Conservation (phyloP, 1,140 invertebrate species). For the Rhyzopertha dominica region DNA sequence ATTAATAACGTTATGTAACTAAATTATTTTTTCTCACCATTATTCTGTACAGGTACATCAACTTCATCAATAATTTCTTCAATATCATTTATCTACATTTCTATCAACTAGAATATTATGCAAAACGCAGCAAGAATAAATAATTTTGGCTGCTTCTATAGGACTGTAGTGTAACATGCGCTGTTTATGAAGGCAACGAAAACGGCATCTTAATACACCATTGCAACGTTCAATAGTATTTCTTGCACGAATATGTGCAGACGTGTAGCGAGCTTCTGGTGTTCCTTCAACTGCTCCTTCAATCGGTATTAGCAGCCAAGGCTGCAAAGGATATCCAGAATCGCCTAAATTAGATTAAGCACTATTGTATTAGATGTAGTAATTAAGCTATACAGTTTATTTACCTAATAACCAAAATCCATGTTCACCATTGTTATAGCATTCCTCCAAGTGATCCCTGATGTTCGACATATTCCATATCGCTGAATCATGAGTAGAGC, state of each 20-base stretch:
- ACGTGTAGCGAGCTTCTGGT: constrained; percentile 29
- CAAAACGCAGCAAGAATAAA: constrained; percentile 23
- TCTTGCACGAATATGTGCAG: constrained; percentile 26
- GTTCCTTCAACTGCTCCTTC: constrained; percentile 17
- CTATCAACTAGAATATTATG: too few relatives aligned
- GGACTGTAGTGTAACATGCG: constrained; percentile 15
- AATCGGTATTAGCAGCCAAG: constrained; percentile 39
- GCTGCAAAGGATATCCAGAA: constrained; percentile 39
- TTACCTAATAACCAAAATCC: constrained; percentile 25
- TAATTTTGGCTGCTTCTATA: constrained; percentile 7
- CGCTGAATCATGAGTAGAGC: not conserved
- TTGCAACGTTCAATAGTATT: constrained; percentile 39
- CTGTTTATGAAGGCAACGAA: constrained; percentile 20
- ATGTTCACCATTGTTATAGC: too few relatives aligned
- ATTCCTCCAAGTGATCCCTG: constrained; percentile 2
- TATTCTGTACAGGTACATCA: too few relatives aligned
- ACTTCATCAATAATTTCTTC: constrained; percentile 6
- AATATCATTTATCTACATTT: too few relatives aligned
- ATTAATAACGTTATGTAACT: too few relatives aligned
- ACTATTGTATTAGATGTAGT: constrained; percentile 9
- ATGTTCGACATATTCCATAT: not conserved
- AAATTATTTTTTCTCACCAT: too few relatives aligned
- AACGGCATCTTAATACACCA: constrained; percentile 34
- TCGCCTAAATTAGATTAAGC: constrained; percentile 31
- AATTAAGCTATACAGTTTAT: constrained; percentile 15